Evolutionary conservation across 2,888 invertebrate genomes (phyloP).

Genomic region (Saturnia japonica): DNA sequence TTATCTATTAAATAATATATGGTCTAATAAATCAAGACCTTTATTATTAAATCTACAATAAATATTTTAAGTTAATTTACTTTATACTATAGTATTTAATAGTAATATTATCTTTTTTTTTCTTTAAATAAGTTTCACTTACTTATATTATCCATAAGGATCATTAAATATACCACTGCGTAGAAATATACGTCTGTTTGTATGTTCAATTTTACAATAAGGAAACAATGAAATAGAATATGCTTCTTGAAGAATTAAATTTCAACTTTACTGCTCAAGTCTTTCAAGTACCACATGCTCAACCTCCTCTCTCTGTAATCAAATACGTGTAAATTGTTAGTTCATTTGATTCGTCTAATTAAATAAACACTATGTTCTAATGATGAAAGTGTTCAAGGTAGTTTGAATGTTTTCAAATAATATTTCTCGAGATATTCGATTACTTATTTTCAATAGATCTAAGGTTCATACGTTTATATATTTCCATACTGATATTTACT

Average conservation of each 20-base stretch:
- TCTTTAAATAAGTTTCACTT: neutral
- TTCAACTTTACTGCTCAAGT: slow-evolving; percentile 59
- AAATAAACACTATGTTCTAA: slow-evolving; percentile 16
- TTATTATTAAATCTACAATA: neutral
- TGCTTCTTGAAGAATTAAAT: slow-evolving; percentile 27
- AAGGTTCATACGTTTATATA: slow-evolving; percentile 49
- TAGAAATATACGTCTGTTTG: neutral
- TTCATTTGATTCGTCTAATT: slow-evolving; percentile 16
- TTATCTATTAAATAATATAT: slow-evolving; percentile 61
- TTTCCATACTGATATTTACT: slow-evolving; percentile 49
- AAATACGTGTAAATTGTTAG: slow-evolving; percentile 29
- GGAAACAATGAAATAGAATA: neutral
- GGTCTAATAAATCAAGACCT: neutral
- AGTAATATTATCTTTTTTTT: neutral
- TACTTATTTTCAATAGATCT: slow-evolving; percentile 46
- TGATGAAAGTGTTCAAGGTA: slow-evolving; percentile 60
- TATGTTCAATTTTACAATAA: neutral
- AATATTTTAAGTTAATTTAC: neutral
- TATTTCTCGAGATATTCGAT: slow-evolving; percentile 37
- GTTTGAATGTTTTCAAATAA: slow-evolving; percentile 45
- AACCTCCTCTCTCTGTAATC: slow-evolving; percentile 33
- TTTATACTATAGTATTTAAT: neutral
- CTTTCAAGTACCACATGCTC: slow-evolving; percentile 68
- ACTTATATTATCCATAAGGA: neutral
- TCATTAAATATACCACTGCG: neutral